Evolutionary conservation across 2,888 invertebrate species (phyloP).

Genomic region (Scaptomyza reducta): DNA sequence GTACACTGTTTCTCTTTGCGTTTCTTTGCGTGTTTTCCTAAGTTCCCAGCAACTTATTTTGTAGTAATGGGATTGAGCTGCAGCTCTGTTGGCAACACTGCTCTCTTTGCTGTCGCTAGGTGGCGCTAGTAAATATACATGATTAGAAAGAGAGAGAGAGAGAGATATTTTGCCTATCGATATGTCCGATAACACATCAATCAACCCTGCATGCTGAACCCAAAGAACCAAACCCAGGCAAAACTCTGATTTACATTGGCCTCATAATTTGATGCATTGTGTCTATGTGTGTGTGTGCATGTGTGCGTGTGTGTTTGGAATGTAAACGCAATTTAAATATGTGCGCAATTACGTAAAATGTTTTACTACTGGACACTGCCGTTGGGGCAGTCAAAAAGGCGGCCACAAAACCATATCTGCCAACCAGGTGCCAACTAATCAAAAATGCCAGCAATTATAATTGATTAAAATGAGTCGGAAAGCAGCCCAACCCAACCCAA

Average conservation of each 20-base stretch:
- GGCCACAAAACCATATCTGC: slow-evolving; percentile 54
- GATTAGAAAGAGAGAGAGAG: no score
- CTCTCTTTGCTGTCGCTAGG: no score
- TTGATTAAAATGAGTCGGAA: slow-evolving; percentile 70
- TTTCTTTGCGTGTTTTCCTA: no score
- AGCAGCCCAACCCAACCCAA: slow-evolving; percentile 10
- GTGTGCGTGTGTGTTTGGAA: slow-evolving; percentile 26
- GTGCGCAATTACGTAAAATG: slow-evolving; percentile 76
- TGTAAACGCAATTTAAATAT: slow-evolving; percentile 72
- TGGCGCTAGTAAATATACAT: no score
- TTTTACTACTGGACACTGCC: slow-evolving; percentile 40
- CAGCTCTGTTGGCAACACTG: no score
- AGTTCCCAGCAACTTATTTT: no score
- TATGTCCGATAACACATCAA: slow-evolving; percentile 9
- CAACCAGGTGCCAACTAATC: slow-evolving; percentile 75
- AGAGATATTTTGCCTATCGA: no score
- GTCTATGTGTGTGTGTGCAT: neutral
- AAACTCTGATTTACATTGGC: slow-evolving; percentile 48
- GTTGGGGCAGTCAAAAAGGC: slow-evolving; percentile 6
- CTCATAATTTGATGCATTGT: slow-evolving; percentile 72
- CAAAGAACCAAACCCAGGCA: slow-evolving; percentile 11
- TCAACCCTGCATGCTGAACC: slow-evolving; percentile 28
- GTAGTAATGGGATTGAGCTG: no score
- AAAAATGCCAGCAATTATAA: slow-evolving; percentile 76
- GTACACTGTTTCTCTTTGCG: no score